These are phyloP conservation scores for Tretioscincus oriximinensis DNA, from an alignment of 2,113 vertebrate genomes.

Conservation along the genomic window DNA sequence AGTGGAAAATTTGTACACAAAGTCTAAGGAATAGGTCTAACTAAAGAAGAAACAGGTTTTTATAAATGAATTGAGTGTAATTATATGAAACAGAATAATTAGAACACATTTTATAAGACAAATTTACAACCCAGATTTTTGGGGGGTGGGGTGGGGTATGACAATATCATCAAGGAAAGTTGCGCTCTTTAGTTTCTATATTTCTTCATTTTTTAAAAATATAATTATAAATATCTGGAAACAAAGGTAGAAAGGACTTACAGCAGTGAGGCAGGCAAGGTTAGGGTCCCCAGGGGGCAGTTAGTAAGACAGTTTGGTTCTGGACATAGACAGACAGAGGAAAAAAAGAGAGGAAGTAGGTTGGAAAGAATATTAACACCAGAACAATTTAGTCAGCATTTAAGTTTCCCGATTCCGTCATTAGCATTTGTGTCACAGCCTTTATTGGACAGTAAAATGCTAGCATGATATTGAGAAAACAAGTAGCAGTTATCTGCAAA, in stretches of 20 bases:
- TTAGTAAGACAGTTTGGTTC: constrained; percentile 99
- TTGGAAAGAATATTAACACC: constrained; percentile 68
- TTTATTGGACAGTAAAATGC: constrained; percentile 14
- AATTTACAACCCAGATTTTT: not conserved
- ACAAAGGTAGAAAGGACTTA: constrained; percentile 88
- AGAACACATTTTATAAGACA: not conserved
- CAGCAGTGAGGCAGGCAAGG: constrained; percentile 90
- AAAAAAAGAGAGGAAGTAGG: constrained; percentile 79
- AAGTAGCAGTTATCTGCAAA: constrained; percentile 28
- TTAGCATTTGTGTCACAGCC: constrained; percentile 51
- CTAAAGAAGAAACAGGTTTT: constrained; percentile 11
- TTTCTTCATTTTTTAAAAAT: not conserved
- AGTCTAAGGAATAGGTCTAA: not conserved
- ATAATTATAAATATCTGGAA: constrained; percentile 53
- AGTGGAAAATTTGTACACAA: not conserved
- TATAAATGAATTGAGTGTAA: not conserved
- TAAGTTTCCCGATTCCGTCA: constrained; percentile 37
- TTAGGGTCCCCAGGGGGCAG: constrained; percentile 98
- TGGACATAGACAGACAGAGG: constrained; percentile 87
- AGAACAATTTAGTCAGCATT: constrained; percentile 54
- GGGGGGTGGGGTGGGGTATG: not conserved
- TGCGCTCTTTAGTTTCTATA: not conserved
- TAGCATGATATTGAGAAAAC: constrained; percentile 34
- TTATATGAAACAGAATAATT: not conserved
- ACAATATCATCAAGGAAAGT: not conserved